A percentile compares a stretch with the other conserved stretches of the same genome.
Evolutionary conservation across 2,888 invertebrate species (phyloP).

Genomic region (Ormyrus rosae): DNA sequence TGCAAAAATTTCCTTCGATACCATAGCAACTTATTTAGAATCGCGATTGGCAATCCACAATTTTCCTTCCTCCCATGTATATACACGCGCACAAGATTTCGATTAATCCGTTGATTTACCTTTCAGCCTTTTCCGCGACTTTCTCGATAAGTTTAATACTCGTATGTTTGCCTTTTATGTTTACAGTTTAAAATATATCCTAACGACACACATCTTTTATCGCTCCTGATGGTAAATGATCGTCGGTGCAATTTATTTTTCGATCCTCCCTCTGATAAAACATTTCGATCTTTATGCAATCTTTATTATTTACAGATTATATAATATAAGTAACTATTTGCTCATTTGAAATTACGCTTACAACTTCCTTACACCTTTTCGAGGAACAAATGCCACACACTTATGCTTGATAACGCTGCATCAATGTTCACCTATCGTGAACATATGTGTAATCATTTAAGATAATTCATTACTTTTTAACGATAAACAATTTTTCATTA

Average conservation of each 20-base stretch:
- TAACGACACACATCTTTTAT: slow-evolving; percentile 66
- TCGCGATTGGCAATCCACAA: slow-evolving; percentile 47
- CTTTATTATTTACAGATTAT: slow-evolving; percentile 53
- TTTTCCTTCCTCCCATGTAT: slow-evolving; percentile 18
- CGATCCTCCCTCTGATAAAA: not conserved
- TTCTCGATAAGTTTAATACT: slow-evolving; percentile 39
- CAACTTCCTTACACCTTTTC: slow-evolving; percentile 26
- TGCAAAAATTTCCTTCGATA: slow-evolving; percentile 46
- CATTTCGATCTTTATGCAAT: slow-evolving; percentile 11
- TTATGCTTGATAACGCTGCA: slow-evolving; percentile 21
- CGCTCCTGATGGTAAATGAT: slow-evolving; percentile 58
- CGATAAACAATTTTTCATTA: slow-evolving; percentile 55
- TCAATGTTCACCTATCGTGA: slow-evolving; percentile 17
- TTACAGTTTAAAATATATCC: slow-evolving; percentile 66
- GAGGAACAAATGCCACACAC: slow-evolving; percentile 54
- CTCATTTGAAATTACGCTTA: slow-evolving; percentile 27
- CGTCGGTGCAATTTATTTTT: slow-evolving; percentile 19
- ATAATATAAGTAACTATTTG: slow-evolving; percentile 52
- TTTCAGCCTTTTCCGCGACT: slow-evolving; percentile 1
- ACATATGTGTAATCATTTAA: slow-evolving; percentile 45
- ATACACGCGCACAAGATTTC: slow-evolving; percentile 47
- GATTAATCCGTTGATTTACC: slow-evolving; percentile 21
- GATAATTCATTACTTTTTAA: slow-evolving; percentile 33
- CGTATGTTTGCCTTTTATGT: slow-evolving; percentile 57
- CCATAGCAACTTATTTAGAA: slow-evolving; percentile 42